phyloP scores from a whole-genome alignment of 2,888 invertebrate genomes.

The Apamea crenata region DNA sequence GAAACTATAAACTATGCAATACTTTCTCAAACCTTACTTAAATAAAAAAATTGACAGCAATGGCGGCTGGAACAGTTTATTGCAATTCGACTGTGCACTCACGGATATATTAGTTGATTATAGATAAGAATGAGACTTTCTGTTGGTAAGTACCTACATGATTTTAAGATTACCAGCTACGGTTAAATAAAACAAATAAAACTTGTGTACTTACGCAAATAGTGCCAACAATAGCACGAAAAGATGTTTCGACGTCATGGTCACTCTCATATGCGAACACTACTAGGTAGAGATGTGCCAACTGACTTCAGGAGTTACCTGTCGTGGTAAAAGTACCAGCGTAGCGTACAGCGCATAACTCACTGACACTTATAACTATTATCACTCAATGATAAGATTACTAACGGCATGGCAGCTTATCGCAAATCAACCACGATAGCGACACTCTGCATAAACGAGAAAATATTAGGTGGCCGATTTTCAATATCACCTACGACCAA shows the following conservation, averaged over 20 bases:
- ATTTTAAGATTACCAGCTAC: constrained; percentile 27
- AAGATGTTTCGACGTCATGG: constrained; percentile 80
- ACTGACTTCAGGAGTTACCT: constrained; percentile 81
- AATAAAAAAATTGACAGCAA: background rate
- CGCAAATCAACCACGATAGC: constrained; percentile 88
- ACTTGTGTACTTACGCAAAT: constrained; percentile 81
- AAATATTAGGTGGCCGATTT: constrained; percentile 79
- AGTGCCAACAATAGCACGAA: constrained; percentile 77
- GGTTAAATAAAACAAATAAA: constrained; percentile 39
- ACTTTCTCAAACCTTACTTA: background rate
- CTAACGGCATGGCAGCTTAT: constrained; percentile 87
- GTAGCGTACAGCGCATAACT: constrained; percentile 84
- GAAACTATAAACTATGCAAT: background rate
- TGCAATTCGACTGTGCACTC: constrained; percentile 31
- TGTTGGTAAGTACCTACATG: constrained; percentile 5
- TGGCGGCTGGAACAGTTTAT: constrained; percentile 16
- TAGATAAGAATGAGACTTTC: constrained; percentile 29
- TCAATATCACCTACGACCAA: constrained; percentile 73
- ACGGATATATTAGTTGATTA: constrained; percentile 21
- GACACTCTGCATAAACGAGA: constrained; percentile 80
- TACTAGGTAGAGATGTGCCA: constrained; percentile 70
- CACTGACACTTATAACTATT: constrained; percentile 90
- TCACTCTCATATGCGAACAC: constrained; percentile 76
- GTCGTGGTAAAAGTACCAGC: constrained; percentile 82
- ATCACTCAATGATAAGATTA: constrained; percentile 90